Percentiles rank a stretch among this genome's conserved stretches.
Evolutionary conservation across 2,797 vertebrate genomes (phyloP).

Genomic region (Etheostoma nigrum): DNA sequence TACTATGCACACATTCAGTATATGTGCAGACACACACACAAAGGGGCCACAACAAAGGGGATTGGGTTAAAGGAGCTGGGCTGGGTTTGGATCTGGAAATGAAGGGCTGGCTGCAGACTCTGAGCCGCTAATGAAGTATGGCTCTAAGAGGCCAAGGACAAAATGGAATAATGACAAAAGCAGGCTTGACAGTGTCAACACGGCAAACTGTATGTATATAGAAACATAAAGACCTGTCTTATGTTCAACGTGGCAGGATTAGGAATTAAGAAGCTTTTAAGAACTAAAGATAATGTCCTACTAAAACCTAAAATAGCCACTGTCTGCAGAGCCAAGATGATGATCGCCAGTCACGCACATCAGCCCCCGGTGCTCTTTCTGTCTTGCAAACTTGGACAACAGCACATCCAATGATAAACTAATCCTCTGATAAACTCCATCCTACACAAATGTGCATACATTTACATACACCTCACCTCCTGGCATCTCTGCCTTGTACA

Average conservation of each 20-base stretch:
- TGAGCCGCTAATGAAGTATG: conserved; percentile 65
- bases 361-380: not conserved
- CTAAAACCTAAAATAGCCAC: conserved; percentile 56
- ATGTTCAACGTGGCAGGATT: conserved; percentile 66
- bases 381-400: conserved; percentile 37
- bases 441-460: conserved; percentile 14
- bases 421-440: conserved; percentile 42
- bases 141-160: conserved; percentile 65
- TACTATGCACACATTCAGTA: conserved; percentile 35
- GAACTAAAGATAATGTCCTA: conserved; percentile 66
- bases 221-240: conserved; percentile 50
- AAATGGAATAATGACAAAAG: conserved; percentile 82
- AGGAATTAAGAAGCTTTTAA: conserved; percentile 58
- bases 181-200: conserved; percentile 70
- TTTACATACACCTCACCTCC: conserved; percentile 67
- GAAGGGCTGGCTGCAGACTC: conserved; percentile 70
- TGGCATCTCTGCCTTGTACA: conserved; percentile 77
- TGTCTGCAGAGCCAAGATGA: conserved; percentile 31
- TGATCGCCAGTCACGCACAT: conserved; percentile 5
- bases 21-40: conserved; percentile 27
- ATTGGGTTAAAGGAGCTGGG: conserved; percentile 66
- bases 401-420: conserved; percentile 52
- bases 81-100: conserved; percentile 73
- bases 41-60: conserved; percentile 78
- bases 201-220: conserved; percentile 45